Evolutionary conservation across 2,888 invertebrate species (phyloP).

Genomic region (Gari tellinella): DNA sequence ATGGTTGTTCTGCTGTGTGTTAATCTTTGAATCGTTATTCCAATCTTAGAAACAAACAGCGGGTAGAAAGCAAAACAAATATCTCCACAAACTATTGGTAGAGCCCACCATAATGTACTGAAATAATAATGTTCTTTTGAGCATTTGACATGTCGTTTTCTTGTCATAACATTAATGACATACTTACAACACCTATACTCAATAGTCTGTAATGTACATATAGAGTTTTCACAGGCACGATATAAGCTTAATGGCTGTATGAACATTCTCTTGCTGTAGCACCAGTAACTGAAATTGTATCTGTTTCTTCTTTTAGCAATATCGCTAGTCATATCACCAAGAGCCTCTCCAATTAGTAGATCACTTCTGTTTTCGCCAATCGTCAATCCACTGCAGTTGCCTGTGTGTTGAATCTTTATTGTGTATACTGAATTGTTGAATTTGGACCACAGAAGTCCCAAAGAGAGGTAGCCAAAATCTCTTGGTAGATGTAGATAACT

Average conservation of each 20-base stretch:
- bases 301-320: constrained; percentile 20
- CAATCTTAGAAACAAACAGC: constrained; percentile 28
- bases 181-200: constrained; percentile 45
- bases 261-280: constrained; percentile 24
- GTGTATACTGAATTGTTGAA: background rate
- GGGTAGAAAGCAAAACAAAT: constrained; percentile 38
- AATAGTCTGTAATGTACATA: constrained; percentile 45
- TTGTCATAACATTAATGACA: background rate
- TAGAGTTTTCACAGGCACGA: constrained; percentile 27
- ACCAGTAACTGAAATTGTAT: constrained; percentile 53
- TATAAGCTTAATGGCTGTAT: constrained; percentile 14
- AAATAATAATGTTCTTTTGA: constrained; percentile 12
- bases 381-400: constrained; percentile 12
- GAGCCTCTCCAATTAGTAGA: constrained; percentile 29
- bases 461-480: constrained; percentile 44
- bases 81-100: constrained; percentile 39
- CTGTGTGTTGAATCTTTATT: background rate
- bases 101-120: constrained; percentile 38
- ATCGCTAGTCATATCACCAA: constrained; percentile 28
- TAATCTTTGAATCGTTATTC: background rate
- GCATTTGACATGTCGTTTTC: constrained; percentile 23
- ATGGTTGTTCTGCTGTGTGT: background rate
- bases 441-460: constrained; percentile 36
- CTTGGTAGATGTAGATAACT: constrained; percentile 33
- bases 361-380: constrained; percentile 20